phyloP scores from a whole-genome alignment of 2,888 invertebrate genomes.

The Apodemia zela region DNA sequence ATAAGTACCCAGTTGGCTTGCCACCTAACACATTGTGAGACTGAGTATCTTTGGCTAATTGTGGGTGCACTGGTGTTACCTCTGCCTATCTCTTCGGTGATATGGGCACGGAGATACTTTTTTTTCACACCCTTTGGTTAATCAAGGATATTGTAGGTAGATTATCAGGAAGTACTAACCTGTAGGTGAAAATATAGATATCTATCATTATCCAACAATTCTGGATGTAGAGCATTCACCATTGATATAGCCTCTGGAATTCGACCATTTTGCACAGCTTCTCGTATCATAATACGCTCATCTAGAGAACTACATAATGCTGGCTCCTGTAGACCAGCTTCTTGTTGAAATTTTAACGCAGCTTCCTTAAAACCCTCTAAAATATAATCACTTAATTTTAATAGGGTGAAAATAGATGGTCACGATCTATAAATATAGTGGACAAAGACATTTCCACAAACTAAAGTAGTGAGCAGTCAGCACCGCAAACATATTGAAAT shows the following conservation, averaged over 20 bases:
- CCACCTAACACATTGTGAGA: too few relatives aligned
- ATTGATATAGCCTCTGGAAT: constrained; percentile 96
- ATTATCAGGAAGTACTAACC: constrained; percentile 80
- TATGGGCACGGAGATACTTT: too few relatives aligned
- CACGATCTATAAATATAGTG: background rate
- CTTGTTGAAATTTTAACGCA: constrained; percentile 96
- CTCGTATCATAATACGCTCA: constrained; percentile 94
- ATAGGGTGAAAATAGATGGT: background rate
- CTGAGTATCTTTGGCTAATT: too few relatives aligned
- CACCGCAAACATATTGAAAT: too few relatives aligned
- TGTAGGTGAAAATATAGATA: constrained; percentile 97
- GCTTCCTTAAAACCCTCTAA: constrained; percentile 97
- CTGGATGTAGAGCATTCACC: constrained; percentile 97
- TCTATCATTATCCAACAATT: constrained; percentile 95
- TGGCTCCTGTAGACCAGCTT: constrained; percentile 87
- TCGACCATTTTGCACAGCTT: constrained; percentile 94
- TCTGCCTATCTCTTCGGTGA: too few relatives aligned
- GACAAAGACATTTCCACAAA: background rate
- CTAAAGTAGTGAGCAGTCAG: too few relatives aligned
- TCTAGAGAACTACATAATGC: constrained; percentile 88
- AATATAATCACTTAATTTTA: constrained; percentile 30
- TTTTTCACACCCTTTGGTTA: too few relatives aligned
- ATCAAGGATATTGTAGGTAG: too few relatives aligned
- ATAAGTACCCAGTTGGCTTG: too few relatives aligned
- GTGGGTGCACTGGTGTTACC: too few relatives aligned